phyloP scores from a whole-genome alignment of 1,140 invertebrate genomes.

The Ips typographus region DNA sequence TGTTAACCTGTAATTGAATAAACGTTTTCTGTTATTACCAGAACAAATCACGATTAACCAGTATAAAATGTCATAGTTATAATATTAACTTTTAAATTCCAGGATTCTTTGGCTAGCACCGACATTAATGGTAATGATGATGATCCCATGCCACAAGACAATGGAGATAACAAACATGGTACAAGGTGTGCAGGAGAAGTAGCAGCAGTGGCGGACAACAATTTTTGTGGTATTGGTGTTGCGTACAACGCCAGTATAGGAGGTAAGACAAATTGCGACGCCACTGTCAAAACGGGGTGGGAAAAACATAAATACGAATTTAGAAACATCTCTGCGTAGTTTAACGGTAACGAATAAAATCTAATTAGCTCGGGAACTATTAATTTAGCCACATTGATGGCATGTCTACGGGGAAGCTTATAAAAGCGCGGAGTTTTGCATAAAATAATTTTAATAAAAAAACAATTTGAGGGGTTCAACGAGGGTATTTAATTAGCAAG shows the following conservation, averaged over 20 bases:
- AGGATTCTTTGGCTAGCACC: slow-evolving; percentile 91
- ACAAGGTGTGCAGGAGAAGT: slow-evolving; percentile 93
- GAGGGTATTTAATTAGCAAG: slow-evolving; percentile 23
- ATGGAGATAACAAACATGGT: slow-evolving; percentile 92
- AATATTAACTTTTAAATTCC: slow-evolving; percentile 24
- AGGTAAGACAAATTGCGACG: slow-evolving; percentile 58
- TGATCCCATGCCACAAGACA: slow-evolving; percentile 95
- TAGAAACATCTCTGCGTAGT: too few relatives aligned
- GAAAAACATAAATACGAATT: too few relatives aligned
- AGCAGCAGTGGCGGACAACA: slow-evolving; percentile 88
- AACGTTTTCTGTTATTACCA: too few relatives aligned
- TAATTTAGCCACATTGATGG: slow-evolving; percentile 13
- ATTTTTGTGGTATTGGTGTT: slow-evolving; percentile 90
- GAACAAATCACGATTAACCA: too few relatives aligned
- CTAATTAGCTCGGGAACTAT: slow-evolving; percentile 11
- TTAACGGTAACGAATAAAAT: background rate
- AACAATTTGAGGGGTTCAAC: slow-evolving; percentile 14
- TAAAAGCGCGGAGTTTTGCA: background rate
- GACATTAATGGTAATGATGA: slow-evolving; percentile 96
- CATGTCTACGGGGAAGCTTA: slow-evolving; percentile 5
- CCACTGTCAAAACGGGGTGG: too few relatives aligned
- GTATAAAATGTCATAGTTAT: too few relatives aligned
- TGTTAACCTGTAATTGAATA: too few relatives aligned
- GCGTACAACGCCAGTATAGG: slow-evolving; percentile 93
- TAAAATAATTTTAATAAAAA: slow-evolving; percentile 24